These are phyloP conservation scores for Drosophila rufa DNA, from an alignment of 1,140 invertebrate species.

Conservation along the genomic window DNA sequence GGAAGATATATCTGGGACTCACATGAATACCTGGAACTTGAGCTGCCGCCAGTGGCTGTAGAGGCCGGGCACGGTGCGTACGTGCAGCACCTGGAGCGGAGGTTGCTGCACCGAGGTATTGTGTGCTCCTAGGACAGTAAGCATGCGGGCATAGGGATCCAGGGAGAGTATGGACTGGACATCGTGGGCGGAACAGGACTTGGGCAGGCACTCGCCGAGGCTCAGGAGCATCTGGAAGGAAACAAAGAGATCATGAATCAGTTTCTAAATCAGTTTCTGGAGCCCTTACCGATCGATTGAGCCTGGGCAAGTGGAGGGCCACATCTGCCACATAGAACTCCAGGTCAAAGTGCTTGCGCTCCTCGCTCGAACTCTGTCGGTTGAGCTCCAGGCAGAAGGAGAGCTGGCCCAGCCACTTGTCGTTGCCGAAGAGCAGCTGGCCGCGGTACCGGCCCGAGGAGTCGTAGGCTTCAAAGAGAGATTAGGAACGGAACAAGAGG, in stretches of 20 bases:
- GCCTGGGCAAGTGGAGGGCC: constrained; percentile 49
- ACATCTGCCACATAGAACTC: constrained; percentile 77
- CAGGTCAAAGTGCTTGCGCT: constrained; percentile 78
- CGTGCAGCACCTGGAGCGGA: constrained; percentile 86
- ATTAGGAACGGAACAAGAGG: background rate
- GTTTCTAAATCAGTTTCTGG: too few relatives aligned
- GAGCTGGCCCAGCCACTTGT: constrained; percentile 92
- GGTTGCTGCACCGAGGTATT: constrained; percentile 56
- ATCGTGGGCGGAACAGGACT: constrained; percentile 88
- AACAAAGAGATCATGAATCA: too few relatives aligned
- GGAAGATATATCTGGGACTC: constrained; percentile 78
- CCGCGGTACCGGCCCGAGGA: constrained; percentile 93
- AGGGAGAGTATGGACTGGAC: constrained; percentile 87
- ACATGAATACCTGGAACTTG: constrained; percentile 91
- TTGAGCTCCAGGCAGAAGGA: constrained; percentile 80
- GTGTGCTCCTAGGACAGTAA: constrained; percentile 66
- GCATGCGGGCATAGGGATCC: constrained; percentile 86
- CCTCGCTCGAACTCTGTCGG: constrained; percentile 50
- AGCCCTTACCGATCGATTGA: constrained; percentile 65
- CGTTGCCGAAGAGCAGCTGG: constrained; percentile 92
- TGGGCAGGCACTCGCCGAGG: constrained; percentile 90
- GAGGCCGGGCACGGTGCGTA: constrained; percentile 89
- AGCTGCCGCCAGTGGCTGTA: constrained; percentile 89
- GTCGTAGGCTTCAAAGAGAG: constrained; percentile 88
- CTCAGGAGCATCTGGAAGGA: constrained; percentile 57